Evolutionary conservation across 2,888 invertebrate genomes (phyloP).

Genomic region (Dioctria rufipes): DNA sequence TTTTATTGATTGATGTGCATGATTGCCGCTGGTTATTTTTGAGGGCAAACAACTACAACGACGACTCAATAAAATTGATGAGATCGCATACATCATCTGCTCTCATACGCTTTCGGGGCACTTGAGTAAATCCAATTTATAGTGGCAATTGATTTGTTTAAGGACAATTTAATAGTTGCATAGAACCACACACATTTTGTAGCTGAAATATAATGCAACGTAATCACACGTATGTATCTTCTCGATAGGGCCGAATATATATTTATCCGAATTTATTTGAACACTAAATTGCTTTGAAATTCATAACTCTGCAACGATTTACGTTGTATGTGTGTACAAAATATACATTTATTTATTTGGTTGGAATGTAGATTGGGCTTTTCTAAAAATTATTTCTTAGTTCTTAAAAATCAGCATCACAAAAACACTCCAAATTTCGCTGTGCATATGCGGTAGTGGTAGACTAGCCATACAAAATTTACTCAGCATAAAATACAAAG

Average conservation of each 20-base stretch:
- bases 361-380: too few relatives aligned
- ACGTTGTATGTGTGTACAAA: too few relatives aligned
- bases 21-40: conserved; percentile 52
- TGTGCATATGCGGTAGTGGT: too few relatives aligned
- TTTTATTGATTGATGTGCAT: conserved; percentile 58
- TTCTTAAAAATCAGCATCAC: too few relatives aligned
- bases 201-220: not conserved
- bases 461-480: not conserved
- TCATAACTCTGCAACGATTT: too few relatives aligned
- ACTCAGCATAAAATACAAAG: conserved; percentile 36
- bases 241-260: not conserved
- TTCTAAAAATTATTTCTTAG: too few relatives aligned
- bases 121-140: conserved; percentile 66
- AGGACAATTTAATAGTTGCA: conserved; percentile 69
- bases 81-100: too few relatives aligned
- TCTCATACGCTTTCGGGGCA: conserved; percentile 37
- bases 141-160: conserved; percentile 71
- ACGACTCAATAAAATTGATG: conserved; percentile 3
- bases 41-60: conserved; percentile 23
- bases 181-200: conserved; percentile 28
- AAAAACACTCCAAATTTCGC: too few relatives aligned
- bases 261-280: conserved; percentile 28
- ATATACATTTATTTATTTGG: too few relatives aligned
- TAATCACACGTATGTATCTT: not conserved
- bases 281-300: conserved; percentile 6